Conservation (phyloP, 1,140 invertebrate genomes). For the Meloidogyne floridensis region DNA sequence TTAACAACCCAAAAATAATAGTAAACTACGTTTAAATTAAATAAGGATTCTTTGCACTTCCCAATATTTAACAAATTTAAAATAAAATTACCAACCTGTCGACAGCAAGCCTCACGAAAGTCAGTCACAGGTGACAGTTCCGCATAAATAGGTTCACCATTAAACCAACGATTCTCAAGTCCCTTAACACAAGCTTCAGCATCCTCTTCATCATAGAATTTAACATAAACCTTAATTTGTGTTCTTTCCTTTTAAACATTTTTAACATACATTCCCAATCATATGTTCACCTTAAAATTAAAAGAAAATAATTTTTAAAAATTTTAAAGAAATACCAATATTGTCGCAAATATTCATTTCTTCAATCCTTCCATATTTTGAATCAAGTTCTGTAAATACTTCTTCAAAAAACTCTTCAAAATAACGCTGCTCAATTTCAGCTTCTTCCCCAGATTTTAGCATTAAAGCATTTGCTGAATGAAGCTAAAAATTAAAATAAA, state of each 20-base stretch:
- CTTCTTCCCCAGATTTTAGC: constrained; percentile 35
- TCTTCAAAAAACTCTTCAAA: constrained; percentile 99
- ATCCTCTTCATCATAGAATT: constrained; percentile 96
- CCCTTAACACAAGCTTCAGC: constrained; percentile 94
- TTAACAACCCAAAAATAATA: too few species aligned
- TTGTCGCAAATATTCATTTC: constrained; percentile 99
- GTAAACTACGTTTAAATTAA: too few species aligned
- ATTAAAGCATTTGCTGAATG: neutral
- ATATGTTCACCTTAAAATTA: constrained; percentile 76
- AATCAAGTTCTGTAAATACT: constrained; percentile 95
- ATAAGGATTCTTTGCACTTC: too few species aligned
- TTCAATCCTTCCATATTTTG: constrained; percentile 95
- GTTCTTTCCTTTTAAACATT: neutral
- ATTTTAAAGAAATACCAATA: constrained; percentile 72
- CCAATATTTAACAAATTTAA: too few species aligned
- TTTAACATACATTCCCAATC: constrained; percentile 56
- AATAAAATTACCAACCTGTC: constrained; percentile 76
- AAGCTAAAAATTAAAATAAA: neutral
- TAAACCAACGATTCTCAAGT: constrained; percentile 95
- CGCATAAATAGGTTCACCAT: constrained; percentile 93
- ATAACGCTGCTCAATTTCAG: constrained; percentile 96
- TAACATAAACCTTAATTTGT: constrained; percentile 47
- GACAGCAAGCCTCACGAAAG: constrained; percentile 96
- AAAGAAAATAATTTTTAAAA: neutral
- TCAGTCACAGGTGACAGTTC: constrained; percentile 97